Percentiles rank a stretch among this genome's conserved stretches.
These are phyloP conservation scores for Volucella inflata DNA, from an alignment of 2,888 invertebrate species.

Conservation along the genomic window DNA sequence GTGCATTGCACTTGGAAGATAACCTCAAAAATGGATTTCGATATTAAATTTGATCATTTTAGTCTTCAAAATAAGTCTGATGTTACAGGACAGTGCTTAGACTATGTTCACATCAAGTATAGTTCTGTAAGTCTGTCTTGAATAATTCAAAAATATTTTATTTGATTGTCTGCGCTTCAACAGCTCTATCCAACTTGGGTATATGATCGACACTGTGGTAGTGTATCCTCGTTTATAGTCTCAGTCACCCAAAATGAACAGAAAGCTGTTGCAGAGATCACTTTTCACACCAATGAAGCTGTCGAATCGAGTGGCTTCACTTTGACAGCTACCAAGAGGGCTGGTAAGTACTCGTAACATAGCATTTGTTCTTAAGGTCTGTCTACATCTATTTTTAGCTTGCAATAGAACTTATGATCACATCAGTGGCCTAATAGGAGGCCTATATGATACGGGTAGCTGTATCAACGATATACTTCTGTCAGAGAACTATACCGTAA, in stretches of 20 bases:
- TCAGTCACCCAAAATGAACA: not conserved
- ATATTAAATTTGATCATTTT: constrained; percentile 85
- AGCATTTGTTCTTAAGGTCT: not conserved
- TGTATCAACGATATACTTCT: constrained; percentile 89
- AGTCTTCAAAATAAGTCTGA: constrained; percentile 84
- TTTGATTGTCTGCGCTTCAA: not conserved
- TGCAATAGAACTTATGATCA: constrained; percentile 86
- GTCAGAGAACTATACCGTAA: constrained; percentile 87
- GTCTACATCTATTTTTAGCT: constrained; percentile 72
- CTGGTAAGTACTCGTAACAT: constrained; percentile 81
- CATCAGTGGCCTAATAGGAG: constrained; percentile 87
- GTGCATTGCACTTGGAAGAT: constrained; percentile 86
- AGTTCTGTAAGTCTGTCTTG: constrained; percentile 74
- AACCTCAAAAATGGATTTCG: constrained; percentile 76
- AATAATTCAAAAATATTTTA: too few relatives aligned
- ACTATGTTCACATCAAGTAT: constrained; percentile 77
- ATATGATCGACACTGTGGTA: constrained; percentile 69
- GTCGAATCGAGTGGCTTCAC: constrained; percentile 77
- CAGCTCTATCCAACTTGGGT: not conserved
- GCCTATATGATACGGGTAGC: constrained; percentile 76
- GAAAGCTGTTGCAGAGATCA: constrained; percentile 69
- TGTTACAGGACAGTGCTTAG: constrained; percentile 79
- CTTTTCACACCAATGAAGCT: constrained; percentile 78
- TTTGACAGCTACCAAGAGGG: constrained; percentile 84
- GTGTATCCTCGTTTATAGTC: constrained; percentile 31